These are phyloP conservation scores for Anser cygnoides DNA, from an alignment of 2,113 vertebrate species.

Conservation along the genomic window DNA sequence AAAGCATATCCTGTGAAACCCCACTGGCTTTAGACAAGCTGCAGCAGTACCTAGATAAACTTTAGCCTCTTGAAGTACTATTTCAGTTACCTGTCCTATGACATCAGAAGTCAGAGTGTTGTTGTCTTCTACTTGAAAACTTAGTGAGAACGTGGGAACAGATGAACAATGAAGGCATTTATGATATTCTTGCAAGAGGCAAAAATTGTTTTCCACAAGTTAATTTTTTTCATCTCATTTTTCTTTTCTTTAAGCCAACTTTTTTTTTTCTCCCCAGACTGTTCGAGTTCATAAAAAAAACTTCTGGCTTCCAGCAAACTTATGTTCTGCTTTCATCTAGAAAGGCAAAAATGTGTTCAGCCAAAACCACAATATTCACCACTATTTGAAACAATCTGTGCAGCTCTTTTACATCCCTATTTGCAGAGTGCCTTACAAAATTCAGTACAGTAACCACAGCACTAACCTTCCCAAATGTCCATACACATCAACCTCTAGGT, in stretches of 20 bases:
- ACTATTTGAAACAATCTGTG: neutral
- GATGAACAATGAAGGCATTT: neutral
- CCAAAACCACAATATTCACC: neutral
- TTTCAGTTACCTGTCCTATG: neutral
- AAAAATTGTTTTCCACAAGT: neutral
- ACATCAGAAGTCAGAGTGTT: neutral
- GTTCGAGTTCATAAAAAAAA: neutral
- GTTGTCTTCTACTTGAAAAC: neutral
- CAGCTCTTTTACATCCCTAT: neutral
- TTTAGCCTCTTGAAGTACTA: neutral
- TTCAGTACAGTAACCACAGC: neutral
- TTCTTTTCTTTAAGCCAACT: conserved; percentile 7
- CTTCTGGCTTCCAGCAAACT: conserved; percentile 44
- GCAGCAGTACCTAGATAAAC: neutral
- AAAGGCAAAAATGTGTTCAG: conserved; percentile 21
- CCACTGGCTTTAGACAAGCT: neutral
- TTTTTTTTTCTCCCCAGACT: neutral
- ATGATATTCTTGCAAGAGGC: neutral
- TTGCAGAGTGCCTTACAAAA: neutral
- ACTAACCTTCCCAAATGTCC: neutral
- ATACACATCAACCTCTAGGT: neutral
- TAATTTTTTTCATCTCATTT: neutral
- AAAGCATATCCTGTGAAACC: neutral
- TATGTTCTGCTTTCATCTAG: conserved; percentile 43
- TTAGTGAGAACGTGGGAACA: neutral